These are phyloP conservation scores for Heliopora coerulea DNA, from an alignment of 92 coral and sea anemone genomes.

Conservation along the genomic window DNA sequence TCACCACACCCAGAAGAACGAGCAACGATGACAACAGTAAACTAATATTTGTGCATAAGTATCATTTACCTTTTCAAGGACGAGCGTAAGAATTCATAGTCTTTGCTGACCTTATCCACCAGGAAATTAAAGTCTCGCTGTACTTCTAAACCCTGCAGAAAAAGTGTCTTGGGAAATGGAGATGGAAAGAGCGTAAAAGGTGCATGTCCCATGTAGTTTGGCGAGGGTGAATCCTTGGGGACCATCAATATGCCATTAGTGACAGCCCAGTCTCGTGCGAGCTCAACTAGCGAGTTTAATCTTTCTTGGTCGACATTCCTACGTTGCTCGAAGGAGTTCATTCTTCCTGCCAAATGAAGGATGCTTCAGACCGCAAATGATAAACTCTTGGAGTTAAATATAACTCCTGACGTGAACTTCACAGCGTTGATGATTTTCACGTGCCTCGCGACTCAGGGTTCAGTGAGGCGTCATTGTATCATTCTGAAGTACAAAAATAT, in stretches of 20 bases:
- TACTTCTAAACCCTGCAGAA: slow-evolving; percentile 65
- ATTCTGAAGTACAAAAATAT: too few relatives aligned
- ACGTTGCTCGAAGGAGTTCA: slow-evolving; percentile 13
- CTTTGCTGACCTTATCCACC: slow-evolving; percentile 80
- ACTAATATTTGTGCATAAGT: too few relatives aligned
- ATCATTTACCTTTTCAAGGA: slow-evolving; percentile 69
- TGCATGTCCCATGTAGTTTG: slow-evolving; percentile 52
- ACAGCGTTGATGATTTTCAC: too few relatives aligned
- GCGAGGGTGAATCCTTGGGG: slow-evolving; percentile 29
- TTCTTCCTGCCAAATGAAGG: too few relatives aligned
- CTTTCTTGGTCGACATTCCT: slow-evolving; percentile 27
- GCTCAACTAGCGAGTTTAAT: slow-evolving; percentile 18
- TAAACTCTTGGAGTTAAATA: neutral
- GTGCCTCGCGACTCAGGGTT: too few relatives aligned
- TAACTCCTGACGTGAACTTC: too few relatives aligned
- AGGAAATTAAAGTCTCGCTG: slow-evolving; percentile 78
- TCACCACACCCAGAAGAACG: neutral
- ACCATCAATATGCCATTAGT: slow-evolving; percentile 51
- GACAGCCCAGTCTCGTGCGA: slow-evolving; percentile 53
- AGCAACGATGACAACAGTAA: too few relatives aligned
- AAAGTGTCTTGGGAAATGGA: slow-evolving; percentile 66
- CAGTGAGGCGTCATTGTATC: too few relatives aligned
- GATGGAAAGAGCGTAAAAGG: slow-evolving; percentile 86
- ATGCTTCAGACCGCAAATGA: too few relatives aligned
- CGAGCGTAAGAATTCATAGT: slow-evolving; percentile 76